Conservation (phyloP, 2,113 vertebrate genomes). For the Caretta caretta region DNA sequence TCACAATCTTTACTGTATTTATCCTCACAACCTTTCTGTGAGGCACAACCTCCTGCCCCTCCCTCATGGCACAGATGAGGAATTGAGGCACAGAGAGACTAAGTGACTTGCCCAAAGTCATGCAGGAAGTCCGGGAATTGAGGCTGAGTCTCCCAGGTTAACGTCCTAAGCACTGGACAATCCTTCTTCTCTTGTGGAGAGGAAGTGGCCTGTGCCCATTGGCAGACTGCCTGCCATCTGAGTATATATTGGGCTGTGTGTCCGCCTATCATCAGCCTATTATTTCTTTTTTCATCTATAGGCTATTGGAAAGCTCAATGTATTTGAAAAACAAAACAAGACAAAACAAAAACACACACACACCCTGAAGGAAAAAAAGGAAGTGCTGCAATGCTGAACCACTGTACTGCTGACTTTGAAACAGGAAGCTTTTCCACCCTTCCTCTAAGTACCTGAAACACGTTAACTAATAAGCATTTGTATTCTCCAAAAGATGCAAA, state of each 20-base stretch:
- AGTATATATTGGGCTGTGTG: background rate
- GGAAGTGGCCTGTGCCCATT: background rate
- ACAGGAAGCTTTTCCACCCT: background rate
- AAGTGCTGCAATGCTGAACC: background rate
- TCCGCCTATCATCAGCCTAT: background rate
- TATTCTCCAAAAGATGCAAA: background rate
- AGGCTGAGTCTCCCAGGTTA: background rate
- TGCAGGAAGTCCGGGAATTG: background rate
- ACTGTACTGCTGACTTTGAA: background rate
- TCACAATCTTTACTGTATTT: background rate
- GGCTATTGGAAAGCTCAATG: background rate
- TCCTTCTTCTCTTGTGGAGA: background rate
- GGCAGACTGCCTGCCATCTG: background rate
- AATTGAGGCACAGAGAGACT: background rate
- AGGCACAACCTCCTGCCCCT: background rate
- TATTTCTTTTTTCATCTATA: background rate
- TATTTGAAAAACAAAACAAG: background rate
- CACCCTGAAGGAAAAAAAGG: background rate
- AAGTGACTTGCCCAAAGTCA: background rate
- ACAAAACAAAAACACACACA: background rate
- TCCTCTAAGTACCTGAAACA: background rate
- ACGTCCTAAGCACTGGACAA: rapidly evolving
- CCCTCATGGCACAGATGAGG: background rate
- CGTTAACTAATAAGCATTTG: background rate
- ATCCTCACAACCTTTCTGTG: background rate